These are phyloP conservation scores for Fundulus diaphanus DNA, from an alignment of 2,797 vertebrate genomes.

Conservation along the genomic window DNA sequence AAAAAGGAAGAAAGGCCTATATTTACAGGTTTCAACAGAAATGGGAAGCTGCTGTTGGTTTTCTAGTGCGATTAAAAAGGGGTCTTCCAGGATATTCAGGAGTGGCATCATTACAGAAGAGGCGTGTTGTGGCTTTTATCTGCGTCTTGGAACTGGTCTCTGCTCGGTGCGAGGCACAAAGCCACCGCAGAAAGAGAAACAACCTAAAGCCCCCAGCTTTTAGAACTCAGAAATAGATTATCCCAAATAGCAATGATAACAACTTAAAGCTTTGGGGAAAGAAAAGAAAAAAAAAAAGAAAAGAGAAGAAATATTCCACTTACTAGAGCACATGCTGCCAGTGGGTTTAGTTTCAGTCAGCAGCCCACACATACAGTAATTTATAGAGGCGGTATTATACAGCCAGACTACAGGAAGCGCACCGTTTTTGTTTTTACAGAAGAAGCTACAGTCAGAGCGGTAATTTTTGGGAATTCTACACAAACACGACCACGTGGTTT, in stretches of 20 bases:
- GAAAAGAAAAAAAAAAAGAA: not conserved
- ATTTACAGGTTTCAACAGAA: not conserved
- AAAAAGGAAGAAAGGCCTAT: slow-evolving; percentile 8
- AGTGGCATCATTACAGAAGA: slow-evolving; percentile 53
- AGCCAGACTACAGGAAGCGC: slow-evolving; percentile 7
- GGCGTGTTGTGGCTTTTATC: slow-evolving; percentile 61
- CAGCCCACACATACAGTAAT: slow-evolving; percentile 28
- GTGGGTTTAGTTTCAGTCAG: slow-evolving; percentile 22
- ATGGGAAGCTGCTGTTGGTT: not conserved
- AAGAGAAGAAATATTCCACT: slow-evolving; percentile 6
- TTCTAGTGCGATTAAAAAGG: slow-evolving; percentile 5
- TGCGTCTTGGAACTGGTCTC: slow-evolving; percentile 39
- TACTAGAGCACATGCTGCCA: not conserved
- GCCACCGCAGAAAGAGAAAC: slow-evolving; percentile 34
- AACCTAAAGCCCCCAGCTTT: slow-evolving; percentile 35
- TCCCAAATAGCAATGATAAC: not conserved
- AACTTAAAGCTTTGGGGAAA: not conserved
- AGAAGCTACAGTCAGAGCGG: slow-evolving; percentile 1
- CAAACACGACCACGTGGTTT: slow-evolving; percentile 4
- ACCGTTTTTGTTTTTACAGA: slow-evolving; percentile 11
- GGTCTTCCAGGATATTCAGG: slow-evolving; percentile 41
- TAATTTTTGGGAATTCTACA: slow-evolving; percentile 2
- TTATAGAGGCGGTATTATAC: slow-evolving; percentile 10
- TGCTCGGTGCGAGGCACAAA: slow-evolving; percentile 65
- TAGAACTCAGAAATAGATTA: not conserved